phyloP scores from a whole-genome alignment of 2,888 invertebrate species.

The Heliconius ethilla region DNA sequence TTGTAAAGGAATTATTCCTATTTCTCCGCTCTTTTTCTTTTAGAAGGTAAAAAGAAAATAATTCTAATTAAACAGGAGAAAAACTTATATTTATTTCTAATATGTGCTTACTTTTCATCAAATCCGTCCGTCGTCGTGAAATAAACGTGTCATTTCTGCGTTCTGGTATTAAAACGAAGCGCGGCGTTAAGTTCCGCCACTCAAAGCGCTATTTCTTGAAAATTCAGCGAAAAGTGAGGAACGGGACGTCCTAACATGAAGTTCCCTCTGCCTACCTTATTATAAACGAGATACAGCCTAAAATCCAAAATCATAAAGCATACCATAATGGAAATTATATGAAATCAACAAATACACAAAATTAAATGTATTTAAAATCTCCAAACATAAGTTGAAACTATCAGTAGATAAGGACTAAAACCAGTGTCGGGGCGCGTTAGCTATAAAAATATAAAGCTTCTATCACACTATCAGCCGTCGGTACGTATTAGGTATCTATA shows the following conservation, averaged over 20 bases:
- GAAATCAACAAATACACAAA: not conserved
- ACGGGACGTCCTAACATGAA: no score
- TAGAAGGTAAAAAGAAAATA: no score
- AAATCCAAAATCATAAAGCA: not conserved
- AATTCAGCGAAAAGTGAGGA: no score
- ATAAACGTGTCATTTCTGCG: not conserved
- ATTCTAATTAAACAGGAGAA: no score
- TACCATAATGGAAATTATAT: not conserved
- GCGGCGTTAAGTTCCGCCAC: not conserved
- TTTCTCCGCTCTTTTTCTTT: no score
- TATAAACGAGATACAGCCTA: not conserved
- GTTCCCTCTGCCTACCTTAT: no score
- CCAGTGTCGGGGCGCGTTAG: slow-evolving; percentile 27
- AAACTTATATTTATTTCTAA: no score
- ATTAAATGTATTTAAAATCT: slow-evolving; percentile 7
- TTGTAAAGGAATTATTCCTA: no score
- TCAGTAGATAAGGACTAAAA: slow-evolving; percentile 29
- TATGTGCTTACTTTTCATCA: no score
- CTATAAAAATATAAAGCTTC: slow-evolving; percentile 33
- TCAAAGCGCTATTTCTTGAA: no score
- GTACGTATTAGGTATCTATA: slow-evolving; percentile 63
- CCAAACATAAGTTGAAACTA: slow-evolving; percentile 17
- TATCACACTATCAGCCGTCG: slow-evolving; percentile 58
- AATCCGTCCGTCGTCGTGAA: no score
- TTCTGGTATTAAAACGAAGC: not conserved